Percentiles rank a stretch among this genome's conserved stretches.
These are phyloP conservation scores for Eupeodes luniger DNA, from an alignment of 2,888 invertebrate genomes.

Conservation along the genomic window DNA sequence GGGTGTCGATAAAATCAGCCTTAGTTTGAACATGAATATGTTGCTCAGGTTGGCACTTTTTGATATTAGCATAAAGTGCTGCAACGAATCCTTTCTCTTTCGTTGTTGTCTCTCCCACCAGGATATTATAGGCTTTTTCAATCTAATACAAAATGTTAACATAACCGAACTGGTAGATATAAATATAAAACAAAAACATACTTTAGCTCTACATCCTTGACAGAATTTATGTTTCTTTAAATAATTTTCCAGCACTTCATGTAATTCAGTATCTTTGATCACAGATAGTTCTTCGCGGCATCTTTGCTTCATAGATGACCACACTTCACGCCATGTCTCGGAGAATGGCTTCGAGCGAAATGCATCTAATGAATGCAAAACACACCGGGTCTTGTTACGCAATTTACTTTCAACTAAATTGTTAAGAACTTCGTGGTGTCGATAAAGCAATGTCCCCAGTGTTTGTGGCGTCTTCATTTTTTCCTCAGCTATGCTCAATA, in stretches of 20 bases:
- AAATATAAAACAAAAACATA: conserved; percentile 80
- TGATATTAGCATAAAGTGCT: conserved; percentile 93
- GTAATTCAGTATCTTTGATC: conserved; percentile 92
- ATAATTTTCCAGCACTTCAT: conserved; percentile 94
- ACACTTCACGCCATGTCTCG: conserved; percentile 92
- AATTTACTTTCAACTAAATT: conserved; percentile 92
- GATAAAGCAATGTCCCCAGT: conserved; percentile 93
- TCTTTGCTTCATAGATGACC: conserved; percentile 92
- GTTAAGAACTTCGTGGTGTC: conserved; percentile 92
- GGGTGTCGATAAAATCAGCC: conserved; percentile 94
- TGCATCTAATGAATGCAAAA: conserved; percentile 95
- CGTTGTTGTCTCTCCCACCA: conserved; percentile 93
- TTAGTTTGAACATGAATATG: conserved; percentile 95
- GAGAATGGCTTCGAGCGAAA: conserved; percentile 90
- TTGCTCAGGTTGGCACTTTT: conserved; percentile 91
- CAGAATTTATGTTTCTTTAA: conserved; percentile 97
- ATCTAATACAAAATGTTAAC: conserved; percentile 83
- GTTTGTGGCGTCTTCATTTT: conserved; percentile 91
- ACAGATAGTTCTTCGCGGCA: conserved; percentile 94
- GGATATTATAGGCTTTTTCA: conserved; percentile 92
- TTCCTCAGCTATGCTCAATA: conserved; percentile 92
- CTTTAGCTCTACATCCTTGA: conserved; percentile 96
- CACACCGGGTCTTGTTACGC: conserved; percentile 95
- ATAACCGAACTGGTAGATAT: neutral
- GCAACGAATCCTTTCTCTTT: conserved; percentile 96